These are phyloP conservation scores for Branchinecta lynchi DNA, from an alignment of 1,140 invertebrate species.

Conservation along the genomic window DNA sequence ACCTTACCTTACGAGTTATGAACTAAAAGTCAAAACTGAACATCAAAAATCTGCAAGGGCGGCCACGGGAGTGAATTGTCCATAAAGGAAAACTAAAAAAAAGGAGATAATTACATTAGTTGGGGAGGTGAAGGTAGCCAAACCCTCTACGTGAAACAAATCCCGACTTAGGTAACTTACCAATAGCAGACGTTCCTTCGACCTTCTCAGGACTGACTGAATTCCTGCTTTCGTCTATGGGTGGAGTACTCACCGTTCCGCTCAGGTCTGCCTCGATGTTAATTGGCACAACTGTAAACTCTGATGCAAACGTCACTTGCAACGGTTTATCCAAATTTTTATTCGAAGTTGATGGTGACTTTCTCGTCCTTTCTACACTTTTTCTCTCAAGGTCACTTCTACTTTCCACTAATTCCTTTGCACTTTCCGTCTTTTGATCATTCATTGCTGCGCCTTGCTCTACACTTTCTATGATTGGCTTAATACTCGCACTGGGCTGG, in stretches of 20 bases:
- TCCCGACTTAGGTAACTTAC: too few species aligned
- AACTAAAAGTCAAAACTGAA: too few species aligned
- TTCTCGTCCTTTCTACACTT: not conserved
- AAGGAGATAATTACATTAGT: too few species aligned
- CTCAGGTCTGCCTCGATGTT: not conserved
- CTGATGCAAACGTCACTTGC: not conserved
- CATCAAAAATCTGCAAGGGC: too few species aligned
- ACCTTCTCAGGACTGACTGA: not conserved
- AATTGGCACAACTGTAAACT: conserved; percentile 4
- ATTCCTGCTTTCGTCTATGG: not conserved
- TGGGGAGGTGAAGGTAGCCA: too few species aligned
- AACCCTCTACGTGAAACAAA: too few species aligned
- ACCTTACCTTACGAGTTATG: too few species aligned
- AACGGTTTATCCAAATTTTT: not conserved
- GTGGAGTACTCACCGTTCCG: not conserved
- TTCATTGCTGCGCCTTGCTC: not conserved
- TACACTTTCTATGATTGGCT: not conserved
- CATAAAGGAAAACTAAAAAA: too few species aligned
- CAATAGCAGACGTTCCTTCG: not conserved
- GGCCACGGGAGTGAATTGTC: too few species aligned
- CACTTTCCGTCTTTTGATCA: not conserved
- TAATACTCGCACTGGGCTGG: not conserved
- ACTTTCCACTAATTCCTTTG: not conserved
- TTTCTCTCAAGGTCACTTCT: not conserved
- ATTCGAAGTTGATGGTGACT: conserved; percentile 3